Conservation (phyloP, 92 coral and sea anemone species). For the Pocillopora grandis region DNA sequence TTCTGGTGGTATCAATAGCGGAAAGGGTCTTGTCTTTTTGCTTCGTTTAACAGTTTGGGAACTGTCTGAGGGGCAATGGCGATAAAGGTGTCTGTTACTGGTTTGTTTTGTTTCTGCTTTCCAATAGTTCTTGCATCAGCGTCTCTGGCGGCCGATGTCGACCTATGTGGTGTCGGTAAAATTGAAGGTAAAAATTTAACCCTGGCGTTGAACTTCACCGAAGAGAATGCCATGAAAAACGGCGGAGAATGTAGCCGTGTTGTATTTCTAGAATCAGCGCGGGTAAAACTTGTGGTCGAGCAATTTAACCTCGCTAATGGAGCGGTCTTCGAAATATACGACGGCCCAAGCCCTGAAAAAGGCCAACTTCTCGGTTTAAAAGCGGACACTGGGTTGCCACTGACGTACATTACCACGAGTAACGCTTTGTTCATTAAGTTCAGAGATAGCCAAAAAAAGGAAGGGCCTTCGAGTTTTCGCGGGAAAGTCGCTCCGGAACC, state of each 20-base stretch:
- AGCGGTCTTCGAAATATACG: slow-evolving; percentile 46
- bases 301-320: slow-evolving; percentile 21
- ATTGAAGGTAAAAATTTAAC: slow-evolving; percentile 36
- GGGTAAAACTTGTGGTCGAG: slow-evolving; percentile 42
- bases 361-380: slow-evolving; percentile 25
- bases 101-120: slow-evolving; percentile 19
- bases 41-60: neutral
- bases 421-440: slow-evolving; percentile 56
- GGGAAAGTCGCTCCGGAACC: slow-evolving; percentile 49
- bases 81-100: neutral
- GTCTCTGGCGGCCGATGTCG: slow-evolving; percentile 13
- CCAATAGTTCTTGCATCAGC: slow-evolving; percentile 5
- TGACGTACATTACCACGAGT: slow-evolving; percentile 36
- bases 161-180: slow-evolving; percentile 48
- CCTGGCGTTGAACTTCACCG: slow-evolving; percentile 38
- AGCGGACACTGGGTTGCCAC: neutral
- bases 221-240: slow-evolving; percentile 1
- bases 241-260: slow-evolving; percentile 44
- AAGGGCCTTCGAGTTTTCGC: slow-evolving; percentile 37
- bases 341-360: slow-evolving; percentile 42
- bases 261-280: slow-evolving; percentile 34
- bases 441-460: slow-evolving; percentile 14
- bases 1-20: neutral
- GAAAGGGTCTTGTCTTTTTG: neutral
- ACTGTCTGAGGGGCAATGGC: neutral